Evolutionary conservation across 2,113 vertebrate genomes (phyloP).

Genomic region (Cranoglanis bouderius): DNA sequence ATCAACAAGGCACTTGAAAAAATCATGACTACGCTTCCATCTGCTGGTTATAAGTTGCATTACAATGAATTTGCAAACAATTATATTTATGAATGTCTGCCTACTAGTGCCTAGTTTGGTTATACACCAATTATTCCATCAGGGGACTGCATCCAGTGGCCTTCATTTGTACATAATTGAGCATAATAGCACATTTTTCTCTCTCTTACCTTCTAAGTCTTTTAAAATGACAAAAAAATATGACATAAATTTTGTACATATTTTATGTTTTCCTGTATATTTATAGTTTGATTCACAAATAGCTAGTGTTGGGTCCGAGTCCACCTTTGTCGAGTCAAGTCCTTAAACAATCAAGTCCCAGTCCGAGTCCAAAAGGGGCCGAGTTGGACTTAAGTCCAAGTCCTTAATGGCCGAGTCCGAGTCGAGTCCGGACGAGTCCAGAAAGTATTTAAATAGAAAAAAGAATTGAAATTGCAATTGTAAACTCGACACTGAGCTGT

Average conservation of each 20-base stretch:
- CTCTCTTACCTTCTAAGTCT: not conserved
- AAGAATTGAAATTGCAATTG: too few relatives aligned
- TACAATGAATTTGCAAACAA: not conserved
- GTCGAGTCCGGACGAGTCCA: too few relatives aligned
- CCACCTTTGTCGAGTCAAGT: too few relatives aligned
- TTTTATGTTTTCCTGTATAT: not conserved
- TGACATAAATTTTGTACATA: not conserved
- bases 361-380: too few relatives aligned
- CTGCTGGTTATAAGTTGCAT: conserved; percentile 27
- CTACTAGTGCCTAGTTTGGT: conserved; percentile 14
- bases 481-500: too few relatives aligned
- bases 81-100: conserved; percentile 9
- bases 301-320: too few relatives aligned
- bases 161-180: not conserved
- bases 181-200: not conserved
- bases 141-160: not conserved
- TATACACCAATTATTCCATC: not conserved
- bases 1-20: not conserved
- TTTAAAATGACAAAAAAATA: not conserved
- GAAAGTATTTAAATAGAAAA: too few relatives aligned
- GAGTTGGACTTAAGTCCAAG: too few relatives aligned
- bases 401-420: too few relatives aligned
- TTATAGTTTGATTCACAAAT: not conserved
- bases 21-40: not conserved
- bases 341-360: too few relatives aligned